A percentile compares a stretch with the other conserved stretches of the same genome.
Evolutionary conservation across 2,797 vertebrate genomes (phyloP).

Genomic region (Corythornis leucogaster): DNA sequence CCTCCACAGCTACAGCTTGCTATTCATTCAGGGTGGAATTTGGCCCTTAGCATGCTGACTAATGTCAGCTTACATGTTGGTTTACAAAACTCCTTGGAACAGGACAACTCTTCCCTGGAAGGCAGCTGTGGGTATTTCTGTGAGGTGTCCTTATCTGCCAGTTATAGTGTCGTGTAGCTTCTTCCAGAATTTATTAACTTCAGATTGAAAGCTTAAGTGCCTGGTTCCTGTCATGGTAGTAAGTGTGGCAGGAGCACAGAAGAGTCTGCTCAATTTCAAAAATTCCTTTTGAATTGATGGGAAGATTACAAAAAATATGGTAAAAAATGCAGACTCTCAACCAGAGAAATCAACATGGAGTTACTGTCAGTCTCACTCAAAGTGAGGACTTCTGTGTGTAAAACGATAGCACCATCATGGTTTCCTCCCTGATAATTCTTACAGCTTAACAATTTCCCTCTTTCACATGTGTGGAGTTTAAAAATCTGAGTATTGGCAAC

Average conservation of each 20-base stretch:
- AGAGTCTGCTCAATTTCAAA: conserved; percentile 18
- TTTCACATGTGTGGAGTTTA: not conserved
- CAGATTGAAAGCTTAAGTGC: conserved; percentile 34
- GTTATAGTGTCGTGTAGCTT: not conserved
- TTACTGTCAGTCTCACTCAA: not conserved
- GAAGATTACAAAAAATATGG: conserved; percentile 28
- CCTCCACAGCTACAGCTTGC: not conserved
- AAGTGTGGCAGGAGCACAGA: conserved; percentile 16
- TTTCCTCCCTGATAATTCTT: not conserved
- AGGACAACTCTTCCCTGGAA: not conserved
- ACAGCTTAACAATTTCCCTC: not conserved
- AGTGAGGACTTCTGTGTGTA: not conserved
- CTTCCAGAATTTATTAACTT: conserved; percentile 42
- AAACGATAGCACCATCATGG: not conserved
- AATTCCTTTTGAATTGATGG: conserved; percentile 45
- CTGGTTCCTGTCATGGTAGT: conserved; percentile 18
- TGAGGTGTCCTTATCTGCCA: not conserved
- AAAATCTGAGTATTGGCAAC: not conserved
- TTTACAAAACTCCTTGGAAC: not conserved
- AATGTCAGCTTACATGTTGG: not conserved
- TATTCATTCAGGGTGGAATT: not conserved
- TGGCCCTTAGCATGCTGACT: not conserved
- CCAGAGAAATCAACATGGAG: not conserved
- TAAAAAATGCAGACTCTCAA: conserved; percentile 31
- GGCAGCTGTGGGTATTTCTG: not conserved